Evolutionary conservation across 2,113 vertebrate genomes (phyloP), one percentile per base, ranked within the genome.

Genomic region (Condylura cristata): DNA sequence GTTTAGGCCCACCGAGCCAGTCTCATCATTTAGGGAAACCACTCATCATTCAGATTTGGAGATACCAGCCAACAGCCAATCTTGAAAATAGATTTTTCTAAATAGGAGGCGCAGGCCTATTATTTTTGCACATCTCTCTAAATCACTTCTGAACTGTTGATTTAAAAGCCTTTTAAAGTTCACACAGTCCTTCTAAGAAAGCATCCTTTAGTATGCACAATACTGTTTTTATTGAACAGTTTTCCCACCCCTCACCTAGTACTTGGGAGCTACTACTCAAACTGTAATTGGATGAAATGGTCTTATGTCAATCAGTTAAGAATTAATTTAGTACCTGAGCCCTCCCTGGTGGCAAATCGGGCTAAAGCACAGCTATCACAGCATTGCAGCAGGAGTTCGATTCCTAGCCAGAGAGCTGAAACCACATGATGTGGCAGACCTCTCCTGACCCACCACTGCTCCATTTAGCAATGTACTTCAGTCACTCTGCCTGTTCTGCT

Each of bases 261-360:
- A 68, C 41, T 58, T 92, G 44, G 51, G 72, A 65, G 51, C 39
- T 37, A 51, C 16, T 90, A 53, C 32, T 37, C 74, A 61, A 61
- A 37, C 24, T 81, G 11, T 61, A 44, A 30, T 75, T 70, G 91
- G 60, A 51, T 26, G 18, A n/a, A 39, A 76, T 32, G 1, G 32
- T 75, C n/a, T 63, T 44, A 26, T 68, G 39, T 83, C 71, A 93
- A 1, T 88, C 30, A 85, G n/a, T n/a, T n/a, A 74, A n/a, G 32
- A 89, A 70, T 90, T 53, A 71, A 71, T 74, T 88, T 83, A 95
- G 34, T 34, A 53, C 12, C 65, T 39, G n/a, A n/a, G n/a, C n/a
- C n/a, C n/a, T n/a, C n/a, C n/a, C n/a, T n/a, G n/a, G n/a, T n/a
- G n/a, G n/a, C n/a, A n/a, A n/a, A n/a, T n/a, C n/a, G n/a, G n/a